phyloP scores from a whole-genome alignment of 2,113 vertebrate species.

The Cariama cristata region DNA sequence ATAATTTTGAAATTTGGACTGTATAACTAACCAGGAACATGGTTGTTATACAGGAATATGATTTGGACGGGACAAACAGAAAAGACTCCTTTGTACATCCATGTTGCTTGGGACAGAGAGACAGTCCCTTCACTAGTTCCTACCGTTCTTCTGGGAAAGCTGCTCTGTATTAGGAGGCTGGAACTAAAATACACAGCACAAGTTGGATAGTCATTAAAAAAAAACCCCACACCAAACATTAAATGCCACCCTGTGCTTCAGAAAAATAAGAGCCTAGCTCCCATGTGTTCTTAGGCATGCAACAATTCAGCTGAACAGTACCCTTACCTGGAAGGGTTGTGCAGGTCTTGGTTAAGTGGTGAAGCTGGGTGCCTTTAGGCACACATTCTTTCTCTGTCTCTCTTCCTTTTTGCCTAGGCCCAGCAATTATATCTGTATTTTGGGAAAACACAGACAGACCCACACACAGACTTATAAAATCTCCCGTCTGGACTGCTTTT shows the following conservation, averaged over 20 bases:
- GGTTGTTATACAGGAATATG: no score
- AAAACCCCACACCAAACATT: neutral
- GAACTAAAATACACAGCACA: neutral
- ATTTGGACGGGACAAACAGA: neutral
- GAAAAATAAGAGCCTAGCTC: neutral
- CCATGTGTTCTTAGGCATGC: neutral
- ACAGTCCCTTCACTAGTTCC: neutral
- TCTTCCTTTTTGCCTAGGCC: neutral
- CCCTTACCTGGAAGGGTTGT: neutral
- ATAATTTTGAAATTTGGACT: neutral
- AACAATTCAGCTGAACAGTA: neutral
- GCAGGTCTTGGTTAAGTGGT: neutral
- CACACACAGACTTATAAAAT: neutral
- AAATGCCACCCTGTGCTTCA: neutral
- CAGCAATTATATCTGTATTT: neutral
- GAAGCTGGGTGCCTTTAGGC: neutral
- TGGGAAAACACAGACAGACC: neutral
- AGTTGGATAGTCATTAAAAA: neutral
- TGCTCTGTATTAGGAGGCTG: neutral
- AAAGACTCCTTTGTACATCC: neutral
- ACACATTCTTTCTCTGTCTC: neutral
- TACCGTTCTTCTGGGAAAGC: neutral
- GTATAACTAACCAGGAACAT: fast-evolving
- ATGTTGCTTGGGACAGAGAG: neutral
- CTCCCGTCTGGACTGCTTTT: neutral